phyloP scores from a whole-genome alignment of 1,140 invertebrate species.

The Orchestia grillus region DNA sequence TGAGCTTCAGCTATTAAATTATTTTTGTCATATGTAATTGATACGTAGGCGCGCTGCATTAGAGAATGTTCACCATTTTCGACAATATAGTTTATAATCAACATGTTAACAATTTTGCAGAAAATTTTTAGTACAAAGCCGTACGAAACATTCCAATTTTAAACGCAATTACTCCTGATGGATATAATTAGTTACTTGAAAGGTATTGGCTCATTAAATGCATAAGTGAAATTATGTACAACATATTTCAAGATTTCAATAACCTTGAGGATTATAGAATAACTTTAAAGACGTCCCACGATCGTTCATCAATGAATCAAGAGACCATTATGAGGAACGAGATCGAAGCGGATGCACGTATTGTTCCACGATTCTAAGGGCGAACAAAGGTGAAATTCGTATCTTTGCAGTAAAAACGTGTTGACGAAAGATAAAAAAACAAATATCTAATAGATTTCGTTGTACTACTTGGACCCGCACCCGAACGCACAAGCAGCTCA shows the following conservation, averaged over 20 bases:
- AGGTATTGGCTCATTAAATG: neutral
- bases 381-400: too few species aligned
- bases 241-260: neutral
- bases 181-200: neutral
- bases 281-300: neutral
- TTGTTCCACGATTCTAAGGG: too few species aligned
- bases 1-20: too few species aligned
- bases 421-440: neutral
- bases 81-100: neutral
- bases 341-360: neutral
- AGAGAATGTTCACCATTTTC: neutral
- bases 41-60: neutral
- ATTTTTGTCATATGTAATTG: too few species aligned
- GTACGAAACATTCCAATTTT: neutral
- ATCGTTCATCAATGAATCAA: neutral
- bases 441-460: neutral
- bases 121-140: neutral
- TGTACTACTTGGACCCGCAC: neutral
- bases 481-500: neutral
- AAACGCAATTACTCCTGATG: neutral
- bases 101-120: neutral
- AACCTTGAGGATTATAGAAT: neutral
- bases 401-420: neutral
- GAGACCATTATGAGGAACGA: neutral
- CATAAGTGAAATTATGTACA: neutral